phyloP scores from a whole-genome alignment of 2,888 invertebrate species.

The Smittia sp. region DNA sequence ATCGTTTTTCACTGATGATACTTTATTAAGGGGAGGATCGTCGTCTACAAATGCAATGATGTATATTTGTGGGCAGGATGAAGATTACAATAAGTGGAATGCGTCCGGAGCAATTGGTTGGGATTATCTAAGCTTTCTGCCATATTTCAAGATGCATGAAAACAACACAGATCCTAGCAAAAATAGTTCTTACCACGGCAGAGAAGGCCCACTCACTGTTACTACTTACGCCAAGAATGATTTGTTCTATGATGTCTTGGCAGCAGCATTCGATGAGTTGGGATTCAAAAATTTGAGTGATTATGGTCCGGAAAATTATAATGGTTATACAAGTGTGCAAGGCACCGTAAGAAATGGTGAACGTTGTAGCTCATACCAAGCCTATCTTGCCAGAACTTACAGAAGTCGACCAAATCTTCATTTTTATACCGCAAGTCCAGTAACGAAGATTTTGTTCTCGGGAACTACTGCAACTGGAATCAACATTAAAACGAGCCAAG shows the following conservation, averaged over 20 bases:
- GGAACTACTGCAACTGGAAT: slow-evolving; percentile 42
- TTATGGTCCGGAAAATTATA: neutral
- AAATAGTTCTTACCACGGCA: neutral
- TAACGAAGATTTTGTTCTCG: slow-evolving; percentile 44
- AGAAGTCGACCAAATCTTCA: neutral
- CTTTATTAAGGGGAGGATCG: neutral
- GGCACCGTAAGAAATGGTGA: neutral
- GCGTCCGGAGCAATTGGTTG: neutral
- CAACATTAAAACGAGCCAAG: neutral
- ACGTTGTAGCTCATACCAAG: neutral
- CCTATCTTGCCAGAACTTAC: neutral
- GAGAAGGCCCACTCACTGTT: neutral
- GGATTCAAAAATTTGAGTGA: neutral
- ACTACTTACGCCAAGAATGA: neutral
- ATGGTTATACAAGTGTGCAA: neutral
- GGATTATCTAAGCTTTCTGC: neutral
- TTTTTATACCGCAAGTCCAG: neutral
- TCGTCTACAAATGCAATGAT: neutral
- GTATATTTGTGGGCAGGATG: neutral
- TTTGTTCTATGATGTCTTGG: neutral
- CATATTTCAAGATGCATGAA: slow-evolving; percentile 2
- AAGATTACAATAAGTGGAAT: neutral
- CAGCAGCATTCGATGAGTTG: neutral
- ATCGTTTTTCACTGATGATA: neutral
- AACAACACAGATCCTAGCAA: neutral